Evolutionary conservation across 1,140 invertebrate genomes (phyloP).

Genomic region (Limonius californicus): DNA sequence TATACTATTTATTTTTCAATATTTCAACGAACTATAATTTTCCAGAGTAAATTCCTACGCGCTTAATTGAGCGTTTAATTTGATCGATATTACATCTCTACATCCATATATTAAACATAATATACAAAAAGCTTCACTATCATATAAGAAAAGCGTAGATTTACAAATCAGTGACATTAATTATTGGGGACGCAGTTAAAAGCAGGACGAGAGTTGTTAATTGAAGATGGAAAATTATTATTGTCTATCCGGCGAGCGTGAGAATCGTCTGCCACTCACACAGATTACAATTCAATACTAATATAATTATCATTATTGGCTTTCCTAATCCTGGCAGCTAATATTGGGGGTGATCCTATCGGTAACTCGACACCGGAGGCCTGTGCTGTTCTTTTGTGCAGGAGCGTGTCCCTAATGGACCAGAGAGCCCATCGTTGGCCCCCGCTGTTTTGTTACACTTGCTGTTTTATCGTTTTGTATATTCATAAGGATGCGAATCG

Average conservation of each 20-base stretch:
- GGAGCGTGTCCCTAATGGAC: constrained; percentile 39
- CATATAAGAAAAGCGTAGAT: background rate
- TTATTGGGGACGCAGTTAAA: background rate
- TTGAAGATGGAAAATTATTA: background rate
- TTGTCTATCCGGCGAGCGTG: constrained; percentile 30
- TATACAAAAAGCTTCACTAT: too few species aligned
- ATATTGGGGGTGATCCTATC: constrained; percentile 35
- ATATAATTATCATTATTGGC: constrained; percentile 49
- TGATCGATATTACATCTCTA: too few species aligned
- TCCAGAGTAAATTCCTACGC: too few species aligned
- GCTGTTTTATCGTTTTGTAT: constrained; percentile 5
- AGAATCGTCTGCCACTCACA: constrained; percentile 34
- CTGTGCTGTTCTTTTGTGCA: constrained; percentile 32
- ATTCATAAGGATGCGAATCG: constrained; percentile 5
- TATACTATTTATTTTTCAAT: too few species aligned
- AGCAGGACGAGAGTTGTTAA: background rate
- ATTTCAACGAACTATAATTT: too few species aligned
- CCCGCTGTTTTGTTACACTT: constrained; percentile 11
- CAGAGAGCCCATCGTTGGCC: constrained; percentile 20
- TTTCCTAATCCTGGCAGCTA: constrained; percentile 42
- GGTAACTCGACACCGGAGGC: constrained; percentile 40
- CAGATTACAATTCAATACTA: constrained; percentile 47
- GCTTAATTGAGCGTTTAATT: too few species aligned
- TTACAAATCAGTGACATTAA: background rate
- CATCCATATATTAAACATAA: too few species aligned